Evolutionary conservation across 1,140 invertebrate genomes (phyloP).

Genomic region (Scaptomyza graminum): DNA sequence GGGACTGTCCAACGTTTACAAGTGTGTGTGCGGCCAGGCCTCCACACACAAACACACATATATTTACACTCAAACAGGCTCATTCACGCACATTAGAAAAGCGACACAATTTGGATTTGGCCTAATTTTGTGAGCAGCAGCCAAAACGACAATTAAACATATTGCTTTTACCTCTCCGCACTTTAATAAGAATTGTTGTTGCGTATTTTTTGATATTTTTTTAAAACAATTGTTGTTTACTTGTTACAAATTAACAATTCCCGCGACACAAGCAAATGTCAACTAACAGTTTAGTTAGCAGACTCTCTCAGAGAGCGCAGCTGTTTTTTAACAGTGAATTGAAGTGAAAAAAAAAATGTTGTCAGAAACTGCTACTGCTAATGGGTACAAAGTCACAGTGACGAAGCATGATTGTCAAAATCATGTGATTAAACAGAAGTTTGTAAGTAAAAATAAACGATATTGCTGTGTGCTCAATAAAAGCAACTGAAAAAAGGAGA

Average conservation of each 20-base stretch:
- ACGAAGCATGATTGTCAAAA: not conserved
- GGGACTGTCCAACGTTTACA: conserved; percentile 31
- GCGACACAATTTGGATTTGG: conserved; percentile 35
- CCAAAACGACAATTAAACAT: conserved; percentile 34
- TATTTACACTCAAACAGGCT: not conserved
- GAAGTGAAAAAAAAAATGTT: conserved; percentile 3
- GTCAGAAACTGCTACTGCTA: not conserved
- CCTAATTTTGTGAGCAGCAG: conserved; percentile 46
- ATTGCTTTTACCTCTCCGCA: conserved; percentile 27
- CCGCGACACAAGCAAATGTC: conserved; percentile 16
- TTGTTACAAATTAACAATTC: conserved; percentile 30
- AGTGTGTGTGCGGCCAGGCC: conserved; percentile 52
- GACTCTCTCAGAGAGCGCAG: conserved; percentile 7
- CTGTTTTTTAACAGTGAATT: conserved; percentile 3
- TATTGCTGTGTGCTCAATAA: no score
- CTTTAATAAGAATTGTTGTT: not conserved
- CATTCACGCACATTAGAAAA: conserved; percentile 39
- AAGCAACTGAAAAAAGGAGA: no score
- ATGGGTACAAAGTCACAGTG: not conserved
- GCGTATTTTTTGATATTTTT: not conserved
- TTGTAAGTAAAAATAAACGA: no score
- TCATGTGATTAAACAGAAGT: no score
- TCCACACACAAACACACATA: conserved; percentile 36
- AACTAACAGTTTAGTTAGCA: conserved; percentile 10
- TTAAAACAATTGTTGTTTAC: not conserved